A percentile compares a stretch with the other conserved stretches of the same genome.
Conservation (phyloP, 2,797 vertebrate genomes). For the Orientallactaga sibirica region DNA sequence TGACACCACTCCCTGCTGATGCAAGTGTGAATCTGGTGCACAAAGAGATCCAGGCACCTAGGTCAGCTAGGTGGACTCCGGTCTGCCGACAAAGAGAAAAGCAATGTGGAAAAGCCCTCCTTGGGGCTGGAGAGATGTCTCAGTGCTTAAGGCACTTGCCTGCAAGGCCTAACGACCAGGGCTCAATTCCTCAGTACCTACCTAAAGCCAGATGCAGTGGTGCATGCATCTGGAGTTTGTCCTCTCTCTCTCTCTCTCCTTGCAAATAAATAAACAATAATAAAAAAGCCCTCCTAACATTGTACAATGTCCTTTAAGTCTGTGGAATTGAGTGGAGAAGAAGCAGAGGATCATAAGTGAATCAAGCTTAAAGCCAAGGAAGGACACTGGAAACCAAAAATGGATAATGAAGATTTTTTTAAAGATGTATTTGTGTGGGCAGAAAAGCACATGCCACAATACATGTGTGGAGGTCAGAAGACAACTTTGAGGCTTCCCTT, state of each 20-base stretch:
- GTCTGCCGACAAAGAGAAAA: neutral
- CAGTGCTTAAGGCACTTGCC: too few species aligned
- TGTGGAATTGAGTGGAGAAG: neutral
- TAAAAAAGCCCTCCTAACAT: neutral
- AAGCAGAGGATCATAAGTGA: neutral
- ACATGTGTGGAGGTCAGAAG: too few species aligned
- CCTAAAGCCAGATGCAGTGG: too few species aligned
- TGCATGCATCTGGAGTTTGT: too few species aligned
- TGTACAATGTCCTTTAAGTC: neutral
- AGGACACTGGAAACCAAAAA: neutral
- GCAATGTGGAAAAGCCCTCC: neutral
- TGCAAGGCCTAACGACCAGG: too few species aligned
- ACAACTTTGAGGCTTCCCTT: too few species aligned
- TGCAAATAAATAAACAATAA: too few species aligned
- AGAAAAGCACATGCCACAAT: too few species aligned
- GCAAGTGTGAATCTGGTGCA: neutral
- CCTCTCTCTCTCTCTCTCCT: too few species aligned
- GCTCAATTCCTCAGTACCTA: too few species aligned
- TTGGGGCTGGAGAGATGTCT: too few species aligned
- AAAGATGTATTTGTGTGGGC: too few species aligned
- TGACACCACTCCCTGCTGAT: neutral
- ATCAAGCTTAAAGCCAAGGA: constrained; percentile 33
- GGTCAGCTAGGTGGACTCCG: neutral
- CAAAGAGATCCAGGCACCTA: neutral
- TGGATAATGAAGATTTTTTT: neutral